Base-by-base conservation (phyloP, 2,113 vertebrate genomes). In the Chrysemys picta region DNA sequence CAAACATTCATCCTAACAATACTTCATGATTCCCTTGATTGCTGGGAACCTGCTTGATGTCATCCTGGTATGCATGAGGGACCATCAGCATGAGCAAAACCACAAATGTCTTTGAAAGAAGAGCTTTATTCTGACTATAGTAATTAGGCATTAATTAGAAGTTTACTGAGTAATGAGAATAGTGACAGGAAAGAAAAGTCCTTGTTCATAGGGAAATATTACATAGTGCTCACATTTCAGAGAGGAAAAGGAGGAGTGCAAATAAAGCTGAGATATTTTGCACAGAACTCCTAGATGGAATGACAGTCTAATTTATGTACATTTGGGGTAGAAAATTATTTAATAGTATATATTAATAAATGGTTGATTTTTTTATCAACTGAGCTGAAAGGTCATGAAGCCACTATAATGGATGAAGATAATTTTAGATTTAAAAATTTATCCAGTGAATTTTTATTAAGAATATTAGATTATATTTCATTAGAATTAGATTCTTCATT, bases 71-170 rank as follows among this genome's bases (percentile, higher is more conserved):
- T 91, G 86, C 69, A 83, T 7, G 50, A 88, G 50, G 62, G 13
- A 89, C 88, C 42, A 93, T 81, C 38, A 81, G 35, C 38, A n/a
- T 53, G 65, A 96, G 84, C 52, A 93, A 94, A 95, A 13, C 84
- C 84, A 85, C 80, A 89, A 29, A 81, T 88, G 80, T 80, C 88
- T 97, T 96, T 76, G 57, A 91, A 88, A 92, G 52, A 49, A 93
- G 47, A 83, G 53, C 92, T 94, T 95, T 97, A 86, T 94, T 96
- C 87, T 47, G 79, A 80, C 57, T 19, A 1, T 42, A 89, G 83
- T 92, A 97, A 98, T 97, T 97, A 97, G 92, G 87, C 75, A 84
- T 93, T 96, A 97, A 97, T 97, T 96, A 93, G 88, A 93, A 84
- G 82, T 10, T 96, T 79, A 6, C 29, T 93, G 81, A 96, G 85